phyloP scores from a whole-genome alignment of 2,888 invertebrate genomes.

The Drosophila yooni region DNA sequence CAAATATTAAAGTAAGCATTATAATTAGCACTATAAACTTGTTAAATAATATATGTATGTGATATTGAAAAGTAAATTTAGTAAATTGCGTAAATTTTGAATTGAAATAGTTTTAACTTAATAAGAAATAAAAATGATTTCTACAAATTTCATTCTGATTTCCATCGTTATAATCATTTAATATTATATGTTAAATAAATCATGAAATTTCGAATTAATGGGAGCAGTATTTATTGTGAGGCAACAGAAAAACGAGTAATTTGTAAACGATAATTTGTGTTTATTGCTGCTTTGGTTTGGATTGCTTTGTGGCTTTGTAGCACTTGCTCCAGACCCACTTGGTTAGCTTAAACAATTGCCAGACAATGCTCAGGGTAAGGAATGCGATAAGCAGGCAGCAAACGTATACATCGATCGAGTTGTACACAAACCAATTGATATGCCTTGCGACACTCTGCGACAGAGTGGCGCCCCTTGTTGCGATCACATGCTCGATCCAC shows the following conservation, averaged over 20 bases:
- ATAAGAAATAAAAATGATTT: not conserved
- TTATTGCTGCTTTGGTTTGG: conserved; percentile 60
- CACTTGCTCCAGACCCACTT: conserved; percentile 8
- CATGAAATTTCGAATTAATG: not conserved
- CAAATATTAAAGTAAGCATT: not conserved
- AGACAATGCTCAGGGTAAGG: conserved; percentile 15
- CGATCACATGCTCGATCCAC: conserved; percentile 88
- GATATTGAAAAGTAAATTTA: not conserved
- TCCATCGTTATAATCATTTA: not conserved
- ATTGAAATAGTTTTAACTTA: not conserved
- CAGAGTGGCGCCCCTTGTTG: conserved; percentile 86
- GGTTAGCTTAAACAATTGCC: conserved; percentile 30
- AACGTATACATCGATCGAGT: conserved; percentile 85
- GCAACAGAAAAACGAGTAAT: not conserved
- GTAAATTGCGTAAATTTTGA: not conserved
- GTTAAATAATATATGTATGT: not conserved
- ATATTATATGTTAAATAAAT: not conserved
- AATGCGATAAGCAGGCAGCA: conserved; percentile 36
- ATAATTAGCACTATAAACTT: not conserved
- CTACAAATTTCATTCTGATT: not conserved
- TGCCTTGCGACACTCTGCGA: conserved; percentile 84
- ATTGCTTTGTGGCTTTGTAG: not conserved
- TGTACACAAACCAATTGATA: conserved; percentile 85
- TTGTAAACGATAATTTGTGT: not conserved
- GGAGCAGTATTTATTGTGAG: not conserved